Base-by-base conservation (phyloP, 1,140 invertebrate species). In the Drosophila equinoxialis region DNA sequence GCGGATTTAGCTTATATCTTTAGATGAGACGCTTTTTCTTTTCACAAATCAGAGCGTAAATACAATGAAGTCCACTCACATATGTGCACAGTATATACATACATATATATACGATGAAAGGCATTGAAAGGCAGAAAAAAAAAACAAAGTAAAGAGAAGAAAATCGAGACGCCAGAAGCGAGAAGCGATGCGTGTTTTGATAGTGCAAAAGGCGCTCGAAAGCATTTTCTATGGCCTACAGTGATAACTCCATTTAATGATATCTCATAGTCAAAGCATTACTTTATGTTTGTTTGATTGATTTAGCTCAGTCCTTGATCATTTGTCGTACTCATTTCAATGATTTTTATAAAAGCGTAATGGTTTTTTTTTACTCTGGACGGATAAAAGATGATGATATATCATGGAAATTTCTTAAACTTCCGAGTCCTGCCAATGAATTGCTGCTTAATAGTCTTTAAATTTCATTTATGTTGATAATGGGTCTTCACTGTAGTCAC, bases 1-100 rank as follows among this genome's bases (percentile, higher is more conserved):
- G 81, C 77, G 77, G 81, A 84, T 84, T 85, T 77, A 54, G 64
- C 74, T 70, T 54, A 75, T 82, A 73, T 71, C 65, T 81, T 63
- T 14, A 61, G 63, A 70, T 76, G 73, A 57, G 67, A 76, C 65
- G 81, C 65, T 54, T 63, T 86, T 71, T 64, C 82, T 76, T 69
- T 87, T 79, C 72, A 86, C 83, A 87, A 87, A 87, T 87, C 83
- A 89, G 70, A 87, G 84, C 71, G 79, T 75, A 87, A 87, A 87
- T 86, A 86, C 83, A 86, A 86, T 86, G 81, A 79, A 79, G 79
- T 48, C 74, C 66, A 77, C 77, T 74, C 76, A 77, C 72, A 71
- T 69, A 65, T 59, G 23, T 58, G 68, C 55, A n/a, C 51, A 17
- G 8, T 23, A 4, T 51, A 14, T 51, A 20, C 7, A 23, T 20